Conservation (phyloP, 2,113 vertebrate species). For the Nycticorax nycticorax region DNA sequence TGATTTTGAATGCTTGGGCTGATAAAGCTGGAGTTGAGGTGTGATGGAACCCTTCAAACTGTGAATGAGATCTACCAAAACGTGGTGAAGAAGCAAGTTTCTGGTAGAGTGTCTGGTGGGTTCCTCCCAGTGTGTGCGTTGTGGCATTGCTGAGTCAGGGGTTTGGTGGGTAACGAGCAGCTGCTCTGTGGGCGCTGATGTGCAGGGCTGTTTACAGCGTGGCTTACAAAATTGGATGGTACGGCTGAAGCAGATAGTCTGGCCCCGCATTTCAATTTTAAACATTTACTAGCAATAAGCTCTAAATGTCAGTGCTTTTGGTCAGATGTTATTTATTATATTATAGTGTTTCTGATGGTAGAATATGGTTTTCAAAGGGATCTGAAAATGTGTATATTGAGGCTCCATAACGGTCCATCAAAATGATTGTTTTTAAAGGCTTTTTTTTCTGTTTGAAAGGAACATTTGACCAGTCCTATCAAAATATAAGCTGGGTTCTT, state of each 20-base stretch:
- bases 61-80: neutral
- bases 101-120: neutral
- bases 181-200: neutral
- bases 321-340: neutral
- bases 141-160: neutral
- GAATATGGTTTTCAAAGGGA: neutral
- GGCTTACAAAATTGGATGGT: neutral
- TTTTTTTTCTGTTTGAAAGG: neutral
- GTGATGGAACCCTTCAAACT: neutral
- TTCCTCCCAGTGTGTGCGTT: rapidly evolving
- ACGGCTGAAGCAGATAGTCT: neutral
- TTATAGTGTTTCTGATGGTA: neutral
- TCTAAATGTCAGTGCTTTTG: neutral
- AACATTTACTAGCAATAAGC: neutral
- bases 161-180: neutral
- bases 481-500: neutral
- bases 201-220: neutral
- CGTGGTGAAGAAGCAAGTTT: neutral
- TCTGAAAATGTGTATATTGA: neutral
- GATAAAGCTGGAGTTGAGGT: neutral
- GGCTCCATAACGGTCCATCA: neutral
- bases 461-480: neutral
- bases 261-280: neutral
- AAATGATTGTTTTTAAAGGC: neutral
- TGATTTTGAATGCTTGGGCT: neutral